Base-by-base conservation (phyloP, 1,140 invertebrate genomes). In the Kradibia gibbosae region DNA sequence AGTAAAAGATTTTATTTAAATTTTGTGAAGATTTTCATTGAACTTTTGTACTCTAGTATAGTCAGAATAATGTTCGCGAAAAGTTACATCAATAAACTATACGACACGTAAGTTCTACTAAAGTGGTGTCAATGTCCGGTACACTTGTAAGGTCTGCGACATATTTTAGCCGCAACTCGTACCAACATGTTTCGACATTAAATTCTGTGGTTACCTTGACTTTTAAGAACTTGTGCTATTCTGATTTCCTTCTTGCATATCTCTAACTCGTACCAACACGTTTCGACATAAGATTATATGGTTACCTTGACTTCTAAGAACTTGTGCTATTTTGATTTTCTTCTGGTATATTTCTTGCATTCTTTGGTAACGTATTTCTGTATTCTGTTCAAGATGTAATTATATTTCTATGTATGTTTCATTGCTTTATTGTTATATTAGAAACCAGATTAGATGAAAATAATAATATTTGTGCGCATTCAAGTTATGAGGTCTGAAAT, bases 141-240 rank as follows among this genome's bases (percentile, higher is more conserved):
- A 20, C 36, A 65, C 0, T 36, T 20, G 28, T 3, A 4, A 36
- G 28, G 31, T 20, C 17, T 20, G 7, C 7, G 34, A 36, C 31
- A 65, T 65, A 65, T 65, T 65, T 65, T 65, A 28, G 13, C 62
- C 36, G n/a, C 62, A 67, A 67, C n/a, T 39, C 25, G 48, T 53
- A 17, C n/a, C 28, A 31, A 48, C 10, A 45, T 28, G 28, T 53
- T 28, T 31, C 2, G 48, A 71, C 48, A 13, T 34, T 34, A 31
- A n/a, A 13, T 48, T 22, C 4, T 42, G 71, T 5, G 55, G 28
- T 55, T 53, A 0, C 10, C 71, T 73, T 34, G 28, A 34, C 71
- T 55, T 25, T 34, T 5, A 67, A 8, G 15, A 39, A n/a, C 34
- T n/a, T 67, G 34, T 39, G 22, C 34, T 39, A 67, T 60, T 60